These are phyloP conservation scores for Nicator chloris DNA, from an alignment of 2,113 vertebrate species.

Conservation along the genomic window DNA sequence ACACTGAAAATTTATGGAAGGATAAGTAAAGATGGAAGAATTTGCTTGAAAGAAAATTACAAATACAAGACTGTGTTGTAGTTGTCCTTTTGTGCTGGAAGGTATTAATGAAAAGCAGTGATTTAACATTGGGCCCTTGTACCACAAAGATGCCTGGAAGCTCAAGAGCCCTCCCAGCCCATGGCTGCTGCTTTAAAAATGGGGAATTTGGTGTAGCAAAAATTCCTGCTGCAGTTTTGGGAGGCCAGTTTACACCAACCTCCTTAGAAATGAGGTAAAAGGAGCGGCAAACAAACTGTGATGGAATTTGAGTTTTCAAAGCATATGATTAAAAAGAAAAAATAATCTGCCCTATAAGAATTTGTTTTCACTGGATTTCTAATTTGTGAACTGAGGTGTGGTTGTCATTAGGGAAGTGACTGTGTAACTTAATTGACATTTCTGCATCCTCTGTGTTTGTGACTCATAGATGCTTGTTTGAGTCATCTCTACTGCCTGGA, in stretches of 20 bases:
- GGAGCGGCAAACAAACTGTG: not conserved
- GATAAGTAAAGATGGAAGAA: not conserved
- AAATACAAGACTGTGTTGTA: not conserved
- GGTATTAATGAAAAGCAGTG: not conserved
- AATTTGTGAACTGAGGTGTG: constrained; percentile 58
- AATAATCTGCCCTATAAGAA: not conserved
- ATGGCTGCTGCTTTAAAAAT: not conserved
- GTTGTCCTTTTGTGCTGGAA: not conserved
- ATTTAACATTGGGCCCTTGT: not conserved
- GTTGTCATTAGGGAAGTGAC: constrained; percentile 38
- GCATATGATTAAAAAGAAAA: not conserved
- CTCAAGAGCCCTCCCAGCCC: not conserved
- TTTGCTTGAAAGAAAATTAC: not conserved
- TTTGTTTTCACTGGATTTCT: constrained; percentile 18
- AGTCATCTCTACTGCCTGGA: not conserved
- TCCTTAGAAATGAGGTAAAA: not conserved
- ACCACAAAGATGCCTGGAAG: not conserved
- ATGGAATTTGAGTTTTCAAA: not conserved
- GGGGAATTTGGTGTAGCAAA: not conserved
- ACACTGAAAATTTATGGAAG: not conserved
- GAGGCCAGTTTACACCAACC: not conserved
- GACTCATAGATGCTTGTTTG: constrained; percentile 32
- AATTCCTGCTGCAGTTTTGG: not conserved
- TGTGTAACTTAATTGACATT: constrained; percentile 44
- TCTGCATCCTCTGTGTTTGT: constrained; percentile 46